A percentile compares a stretch with the other conserved stretches of the same genome.
phyloP scores from a whole-genome alignment of 2,888 invertebrate species.

The Watsonalla cultraria region DNA sequence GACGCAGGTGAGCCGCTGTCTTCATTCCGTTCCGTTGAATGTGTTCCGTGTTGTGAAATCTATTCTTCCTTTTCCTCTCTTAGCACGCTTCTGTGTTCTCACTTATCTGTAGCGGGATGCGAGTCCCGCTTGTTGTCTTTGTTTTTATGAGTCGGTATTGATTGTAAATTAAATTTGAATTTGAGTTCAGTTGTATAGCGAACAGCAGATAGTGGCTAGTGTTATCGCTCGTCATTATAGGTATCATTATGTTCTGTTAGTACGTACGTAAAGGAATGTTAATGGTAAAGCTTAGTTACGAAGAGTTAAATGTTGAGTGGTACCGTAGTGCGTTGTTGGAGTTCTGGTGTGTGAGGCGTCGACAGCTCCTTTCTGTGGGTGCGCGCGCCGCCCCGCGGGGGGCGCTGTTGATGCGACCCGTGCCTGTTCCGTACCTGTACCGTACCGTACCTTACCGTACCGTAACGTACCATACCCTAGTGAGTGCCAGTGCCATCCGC shows the following conservation, averaged over 20 bases:
- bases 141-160: constrained; percentile 74
- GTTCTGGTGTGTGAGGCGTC: constrained; percentile 60
- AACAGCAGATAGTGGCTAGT: constrained; percentile 78
- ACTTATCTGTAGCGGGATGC: constrained; percentile 76
- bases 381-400: constrained; percentile 31
- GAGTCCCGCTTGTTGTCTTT: constrained; percentile 74
- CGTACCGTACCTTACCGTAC: constrained; percentile 31
- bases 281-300: constrained; percentile 74
- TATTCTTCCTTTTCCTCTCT: constrained; percentile 78
- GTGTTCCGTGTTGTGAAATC: constrained; percentile 79
- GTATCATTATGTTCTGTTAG: constrained; percentile 77
- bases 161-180: constrained; percentile 74
- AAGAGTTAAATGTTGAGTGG: constrained; percentile 76
- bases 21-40: constrained; percentile 80
- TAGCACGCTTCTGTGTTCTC: constrained; percentile 81
- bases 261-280: constrained; percentile 75
- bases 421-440: constrained; percentile 18
- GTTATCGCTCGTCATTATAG: constrained; percentile 76
- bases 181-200: constrained; percentile 76
- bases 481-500: constrained; percentile 46
- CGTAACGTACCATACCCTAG: constrained; percentile 31
- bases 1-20: constrained; percentile 97
- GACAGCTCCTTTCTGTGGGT: constrained; percentile 57
- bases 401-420: constrained; percentile 46
- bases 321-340: constrained; percentile 75